A percentile compares a stretch with the other conserved stretches of the same genome.
Evolutionary conservation across 2,113 vertebrate species (phyloP).

Genomic region (Labeo catla): DNA sequence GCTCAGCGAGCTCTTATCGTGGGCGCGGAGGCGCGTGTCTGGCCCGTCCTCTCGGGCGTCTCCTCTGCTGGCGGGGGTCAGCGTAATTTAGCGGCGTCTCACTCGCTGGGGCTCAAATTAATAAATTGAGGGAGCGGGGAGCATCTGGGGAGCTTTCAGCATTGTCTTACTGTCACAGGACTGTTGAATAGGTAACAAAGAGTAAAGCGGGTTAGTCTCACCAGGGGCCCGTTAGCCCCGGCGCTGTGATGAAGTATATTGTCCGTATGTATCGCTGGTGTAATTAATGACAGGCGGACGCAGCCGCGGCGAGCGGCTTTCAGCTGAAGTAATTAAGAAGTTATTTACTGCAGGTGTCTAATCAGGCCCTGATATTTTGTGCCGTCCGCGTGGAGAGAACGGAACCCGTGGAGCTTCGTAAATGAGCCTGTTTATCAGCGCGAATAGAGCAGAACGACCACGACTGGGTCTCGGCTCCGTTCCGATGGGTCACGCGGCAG

Average conservation of each 20-base stretch:
- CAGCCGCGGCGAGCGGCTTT: constrained; percentile 16
- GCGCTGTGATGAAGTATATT: constrained; percentile 64
- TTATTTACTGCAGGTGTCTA: constrained; percentile 35
- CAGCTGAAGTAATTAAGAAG: constrained; percentile 44
- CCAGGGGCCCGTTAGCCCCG: background rate
- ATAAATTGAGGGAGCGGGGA: constrained; percentile 32
- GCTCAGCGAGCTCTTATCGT: constrained; percentile 30
- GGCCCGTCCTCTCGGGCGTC: constrained; percentile 10
- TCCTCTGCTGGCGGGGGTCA: constrained; percentile 13
- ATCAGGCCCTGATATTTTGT: background rate
- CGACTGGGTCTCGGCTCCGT: background rate
- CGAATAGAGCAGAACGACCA: background rate
- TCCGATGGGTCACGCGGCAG: background rate
- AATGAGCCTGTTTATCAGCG: background rate
- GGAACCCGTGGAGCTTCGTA: background rate
- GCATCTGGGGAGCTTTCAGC: background rate
- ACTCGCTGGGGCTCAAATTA: constrained; percentile 36
- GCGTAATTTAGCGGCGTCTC: constrained; percentile 33
- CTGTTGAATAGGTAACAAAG: constrained; percentile 34
- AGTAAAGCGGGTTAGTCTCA: constrained; percentile 29
- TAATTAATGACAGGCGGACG: constrained; percentile 51
- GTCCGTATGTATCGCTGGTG: constrained; percentile 59
- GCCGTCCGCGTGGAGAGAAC: background rate
- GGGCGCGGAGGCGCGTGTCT: constrained; percentile 21
- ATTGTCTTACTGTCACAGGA: constrained; percentile 31